Percentiles rank a stretch among this genome's conserved stretches.
Evolutionary conservation across 1,140 invertebrate species (phyloP).

Genomic region (Trigoniulus corallinus): DNA sequence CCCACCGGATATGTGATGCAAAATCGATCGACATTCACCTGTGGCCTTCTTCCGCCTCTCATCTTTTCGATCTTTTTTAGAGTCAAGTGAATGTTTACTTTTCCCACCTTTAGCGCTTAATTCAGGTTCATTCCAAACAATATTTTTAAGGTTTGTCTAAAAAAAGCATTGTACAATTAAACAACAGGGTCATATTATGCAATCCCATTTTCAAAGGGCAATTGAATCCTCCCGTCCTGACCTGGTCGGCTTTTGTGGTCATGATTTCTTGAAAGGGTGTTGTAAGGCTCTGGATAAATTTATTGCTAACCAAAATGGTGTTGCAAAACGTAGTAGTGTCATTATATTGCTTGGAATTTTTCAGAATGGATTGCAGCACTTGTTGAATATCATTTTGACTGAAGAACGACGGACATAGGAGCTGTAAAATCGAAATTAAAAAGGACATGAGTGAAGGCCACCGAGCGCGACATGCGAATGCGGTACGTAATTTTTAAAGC

Average conservation of each 20-base stretch:
- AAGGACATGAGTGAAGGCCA: too few species aligned
- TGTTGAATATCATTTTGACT: constrained; percentile 13
- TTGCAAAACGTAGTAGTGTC: constrained; percentile 25
- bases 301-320: constrained; percentile 33
- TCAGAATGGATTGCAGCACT: constrained; percentile 12
- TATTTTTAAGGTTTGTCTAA: too few species aligned
- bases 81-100: constrained; percentile 19
- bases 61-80: constrained; percentile 59
- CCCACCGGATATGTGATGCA: too few species aligned
- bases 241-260: constrained; percentile 50
- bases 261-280: constrained; percentile 48
- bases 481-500: too few species aligned
- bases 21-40: constrained; percentile 20
- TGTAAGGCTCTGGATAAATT: constrained; percentile 48
- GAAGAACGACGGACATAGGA: constrained; percentile 17
- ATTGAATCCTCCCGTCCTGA: constrained; percentile 12
- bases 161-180: neutral
- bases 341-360: constrained; percentile 10
- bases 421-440: too few species aligned
- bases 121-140: too few species aligned
- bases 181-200: neutral
- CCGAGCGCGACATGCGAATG: too few species aligned
- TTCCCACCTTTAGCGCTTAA: too few species aligned
- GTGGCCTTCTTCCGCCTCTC: constrained; percentile 74
- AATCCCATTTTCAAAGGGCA: too few species aligned